These are phyloP conservation scores for Nematopogon swammerdamellus DNA, from an alignment of 2,888 invertebrate genomes.

Conservation along the genomic window DNA sequence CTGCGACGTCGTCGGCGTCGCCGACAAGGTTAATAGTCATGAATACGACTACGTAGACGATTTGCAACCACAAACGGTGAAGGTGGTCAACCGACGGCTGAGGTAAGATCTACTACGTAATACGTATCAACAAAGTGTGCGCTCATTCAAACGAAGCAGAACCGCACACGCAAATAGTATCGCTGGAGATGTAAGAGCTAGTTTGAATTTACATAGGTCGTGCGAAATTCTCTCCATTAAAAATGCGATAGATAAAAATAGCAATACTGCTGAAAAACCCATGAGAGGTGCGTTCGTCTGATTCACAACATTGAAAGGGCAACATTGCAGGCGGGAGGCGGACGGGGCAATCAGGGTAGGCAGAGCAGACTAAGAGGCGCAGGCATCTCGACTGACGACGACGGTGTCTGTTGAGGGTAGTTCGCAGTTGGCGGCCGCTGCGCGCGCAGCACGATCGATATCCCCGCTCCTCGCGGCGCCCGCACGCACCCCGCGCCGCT, in stretches of 20 bases:
- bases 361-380: background rate
- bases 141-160: no score
- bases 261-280: no score
- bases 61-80: background rate
- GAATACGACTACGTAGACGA: background rate
- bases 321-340: background rate
- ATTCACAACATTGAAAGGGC: no score
- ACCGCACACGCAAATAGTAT: no score
- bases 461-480: slow-evolving; percentile 29
- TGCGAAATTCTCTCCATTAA: no score
- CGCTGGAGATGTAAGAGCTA: no score
- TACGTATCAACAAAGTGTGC: no score
- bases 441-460: slow-evolving; percentile 55
- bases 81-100: background rate
- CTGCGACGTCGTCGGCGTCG: background rate
- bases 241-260: no score
- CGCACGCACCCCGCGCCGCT: slow-evolving; percentile 39
- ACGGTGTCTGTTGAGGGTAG: background rate
- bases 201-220: no score
- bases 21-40: background rate
- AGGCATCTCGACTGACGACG: background rate
- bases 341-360: background rate
- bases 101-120: no score
- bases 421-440: slow-evolving; percentile 14
- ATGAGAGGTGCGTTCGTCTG: no score